Evolutionary conservation across 2,113 vertebrate species (phyloP).

Genomic region (Siphamia tubifer): DNA sequence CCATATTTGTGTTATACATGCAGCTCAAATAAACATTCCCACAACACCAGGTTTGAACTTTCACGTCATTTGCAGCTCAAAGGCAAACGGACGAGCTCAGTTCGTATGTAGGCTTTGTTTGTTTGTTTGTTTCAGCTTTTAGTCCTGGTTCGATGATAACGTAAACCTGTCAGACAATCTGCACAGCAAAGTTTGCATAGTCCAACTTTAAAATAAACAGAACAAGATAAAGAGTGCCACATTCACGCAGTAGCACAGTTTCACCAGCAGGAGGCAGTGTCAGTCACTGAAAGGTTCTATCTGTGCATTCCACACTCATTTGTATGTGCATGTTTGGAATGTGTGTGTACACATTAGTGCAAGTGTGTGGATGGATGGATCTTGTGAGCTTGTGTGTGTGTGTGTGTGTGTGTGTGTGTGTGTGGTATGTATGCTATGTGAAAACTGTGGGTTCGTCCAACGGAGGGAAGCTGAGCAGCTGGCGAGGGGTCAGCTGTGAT

Average conservation of each 20-base stretch:
- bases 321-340: conserved; percentile 44
- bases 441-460: conserved; percentile 46
- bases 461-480: conserved; percentile 59
- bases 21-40: not conserved
- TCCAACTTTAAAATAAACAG: not conserved
- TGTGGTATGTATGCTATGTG: conserved; percentile 47
- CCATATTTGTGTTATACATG: not conserved
- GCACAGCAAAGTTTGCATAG: not conserved
- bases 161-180: too few relatives aligned
- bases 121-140: too few relatives aligned
- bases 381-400: not conserved
- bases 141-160: too few relatives aligned
- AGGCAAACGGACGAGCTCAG: not conserved
- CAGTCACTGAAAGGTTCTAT: not conserved
- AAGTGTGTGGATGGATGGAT: not conserved
- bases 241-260: not conserved
- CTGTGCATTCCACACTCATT: conserved; percentile 12
- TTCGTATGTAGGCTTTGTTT: not conserved
- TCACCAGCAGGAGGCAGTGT: conserved; percentile 46
- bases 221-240: not conserved
- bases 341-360: not conserved
- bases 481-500: conserved; percentile 66
- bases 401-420: conserved; percentile 11
- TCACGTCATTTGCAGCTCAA: not conserved
- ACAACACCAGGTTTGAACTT: not conserved